A percentile compares a stretch with the other conserved stretches of the same genome.
Evolutionary conservation across 2,113 vertebrate genomes (phyloP).

Genomic region (Podarcis cretensis): DNA sequence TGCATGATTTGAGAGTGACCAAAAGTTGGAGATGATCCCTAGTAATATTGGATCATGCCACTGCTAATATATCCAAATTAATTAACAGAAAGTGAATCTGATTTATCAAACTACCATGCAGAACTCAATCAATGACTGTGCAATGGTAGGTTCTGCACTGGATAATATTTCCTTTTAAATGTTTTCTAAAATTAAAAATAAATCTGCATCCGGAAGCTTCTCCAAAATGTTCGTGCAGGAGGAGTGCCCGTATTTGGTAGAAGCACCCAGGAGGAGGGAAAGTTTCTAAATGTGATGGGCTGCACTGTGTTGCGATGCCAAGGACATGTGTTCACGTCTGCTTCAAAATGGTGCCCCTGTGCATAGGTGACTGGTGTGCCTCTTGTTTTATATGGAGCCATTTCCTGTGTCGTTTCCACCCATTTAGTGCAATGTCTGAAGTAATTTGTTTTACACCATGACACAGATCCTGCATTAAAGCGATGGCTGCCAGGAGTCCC

Average conservation of each 20-base stretch:
- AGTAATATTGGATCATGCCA: constrained; percentile 29
- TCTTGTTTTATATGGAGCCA: constrained; percentile 26
- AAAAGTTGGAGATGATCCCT: background rate
- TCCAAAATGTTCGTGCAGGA: background rate
- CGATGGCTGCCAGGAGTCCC: constrained; percentile 67
- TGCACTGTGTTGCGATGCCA: background rate
- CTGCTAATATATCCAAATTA: constrained; percentile 37
- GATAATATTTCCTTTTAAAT: constrained; percentile 20
- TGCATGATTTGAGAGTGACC: background rate
- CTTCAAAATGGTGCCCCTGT: background rate
- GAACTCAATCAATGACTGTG: constrained; percentile 8
- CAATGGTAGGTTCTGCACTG: constrained; percentile 20
- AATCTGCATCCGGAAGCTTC: background rate
- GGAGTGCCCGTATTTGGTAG: accelerated
- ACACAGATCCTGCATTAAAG: constrained; percentile 70
- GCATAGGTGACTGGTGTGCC: constrained; percentile 5
- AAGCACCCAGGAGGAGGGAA: background rate
- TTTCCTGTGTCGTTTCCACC: constrained; percentile 59
- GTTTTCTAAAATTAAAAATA: background rate
- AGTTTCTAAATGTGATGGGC: background rate
- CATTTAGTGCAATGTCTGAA: constrained; percentile 52
- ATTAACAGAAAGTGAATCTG: constrained; percentile 38
- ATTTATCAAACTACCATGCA: constrained; percentile 31
- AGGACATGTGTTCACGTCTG: background rate
- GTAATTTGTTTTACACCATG: constrained; percentile 69